phyloP scores from a whole-genome alignment of 2,888 invertebrate species.

The Tetranychus piercei region DNA sequence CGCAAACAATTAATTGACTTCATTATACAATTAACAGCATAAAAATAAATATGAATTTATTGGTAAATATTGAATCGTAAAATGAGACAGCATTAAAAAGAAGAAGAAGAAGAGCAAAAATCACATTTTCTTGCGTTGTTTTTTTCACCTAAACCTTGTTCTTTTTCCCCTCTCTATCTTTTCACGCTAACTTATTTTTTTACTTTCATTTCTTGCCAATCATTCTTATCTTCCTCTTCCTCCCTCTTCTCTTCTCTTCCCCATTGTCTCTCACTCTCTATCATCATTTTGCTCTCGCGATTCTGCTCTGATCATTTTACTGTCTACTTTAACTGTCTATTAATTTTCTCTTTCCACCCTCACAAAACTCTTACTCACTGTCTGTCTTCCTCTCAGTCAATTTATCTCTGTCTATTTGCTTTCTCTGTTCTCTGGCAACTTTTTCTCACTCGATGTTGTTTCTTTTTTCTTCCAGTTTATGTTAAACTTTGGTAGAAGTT shows the following conservation, averaged over 20 bases:
- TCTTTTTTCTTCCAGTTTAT: not conserved
- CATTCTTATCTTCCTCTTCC: not conserved
- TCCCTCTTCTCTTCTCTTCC: slow-evolving; percentile 2
- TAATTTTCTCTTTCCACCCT: not conserved
- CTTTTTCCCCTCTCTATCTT: not conserved
- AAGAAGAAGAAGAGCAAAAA: not conserved
- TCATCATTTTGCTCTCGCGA: not conserved
- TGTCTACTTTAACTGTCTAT: not conserved
- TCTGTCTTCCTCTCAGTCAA: not conserved
- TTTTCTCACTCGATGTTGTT: not conserved
- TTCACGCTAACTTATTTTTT: not conserved
- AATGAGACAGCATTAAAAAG: not conserved
- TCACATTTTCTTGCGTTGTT: no score
- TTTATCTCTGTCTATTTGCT: not conserved
- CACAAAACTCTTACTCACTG: not conserved
- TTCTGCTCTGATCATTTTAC: not conserved
- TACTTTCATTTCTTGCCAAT: no score
- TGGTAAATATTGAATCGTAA: no score
- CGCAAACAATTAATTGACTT: no score
- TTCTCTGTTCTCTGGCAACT: not conserved
- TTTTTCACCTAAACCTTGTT: no score
- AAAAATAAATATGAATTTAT: no score
- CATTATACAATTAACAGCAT: no score
- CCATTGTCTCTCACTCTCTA: slow-evolving; percentile 4
- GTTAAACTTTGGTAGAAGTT: no score